Percentiles rank a stretch among this genome's conserved stretches.
Conservation (phyloP, 2,113 vertebrate species). For the Ariopsis seemanni region DNA sequence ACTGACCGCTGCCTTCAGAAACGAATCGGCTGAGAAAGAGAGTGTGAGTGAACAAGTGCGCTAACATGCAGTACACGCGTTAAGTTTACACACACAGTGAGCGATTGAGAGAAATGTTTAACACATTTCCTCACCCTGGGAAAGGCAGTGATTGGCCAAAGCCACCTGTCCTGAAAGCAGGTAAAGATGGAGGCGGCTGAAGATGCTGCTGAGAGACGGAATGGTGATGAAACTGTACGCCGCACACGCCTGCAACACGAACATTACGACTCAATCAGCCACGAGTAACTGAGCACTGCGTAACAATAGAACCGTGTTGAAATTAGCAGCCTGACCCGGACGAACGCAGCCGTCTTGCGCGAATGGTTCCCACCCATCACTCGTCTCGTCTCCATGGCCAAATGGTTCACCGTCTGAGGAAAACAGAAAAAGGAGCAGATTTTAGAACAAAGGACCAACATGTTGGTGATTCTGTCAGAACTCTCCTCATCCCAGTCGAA, state of each 20-base stretch:
- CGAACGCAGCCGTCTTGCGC: conserved; percentile 92
- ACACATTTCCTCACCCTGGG: conserved; percentile 83
- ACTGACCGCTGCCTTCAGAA: conserved; percentile 91
- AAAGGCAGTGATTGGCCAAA: conserved; percentile 96
- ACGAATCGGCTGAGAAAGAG: conserved; percentile 83
- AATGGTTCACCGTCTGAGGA: conserved; percentile 86
- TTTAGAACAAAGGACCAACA: neutral
- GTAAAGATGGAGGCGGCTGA: conserved; percentile 90
- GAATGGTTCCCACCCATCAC: conserved; percentile 96
- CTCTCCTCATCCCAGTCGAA: too few relatives aligned
- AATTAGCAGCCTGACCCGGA: conserved; percentile 79
- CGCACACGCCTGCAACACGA: conserved; percentile 85
- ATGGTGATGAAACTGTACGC: conserved; percentile 98
- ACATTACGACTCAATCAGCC: neutral
- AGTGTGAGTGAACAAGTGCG: neutral
- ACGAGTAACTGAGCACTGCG: neutral
- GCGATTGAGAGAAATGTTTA: too few relatives aligned
- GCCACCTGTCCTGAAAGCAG: conserved; percentile 93
- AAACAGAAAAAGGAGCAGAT: neutral
- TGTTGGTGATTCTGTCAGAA: neutral
- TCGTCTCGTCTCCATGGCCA: conserved; percentile 93
- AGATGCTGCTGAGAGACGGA: conserved; percentile 89
- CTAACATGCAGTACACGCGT: too few relatives aligned
- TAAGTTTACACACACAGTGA: neutral
- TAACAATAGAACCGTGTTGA: too few relatives aligned